phyloP scores from a whole-genome alignment of 2,888 invertebrate genomes.

The Perdita meconis region DNA sequence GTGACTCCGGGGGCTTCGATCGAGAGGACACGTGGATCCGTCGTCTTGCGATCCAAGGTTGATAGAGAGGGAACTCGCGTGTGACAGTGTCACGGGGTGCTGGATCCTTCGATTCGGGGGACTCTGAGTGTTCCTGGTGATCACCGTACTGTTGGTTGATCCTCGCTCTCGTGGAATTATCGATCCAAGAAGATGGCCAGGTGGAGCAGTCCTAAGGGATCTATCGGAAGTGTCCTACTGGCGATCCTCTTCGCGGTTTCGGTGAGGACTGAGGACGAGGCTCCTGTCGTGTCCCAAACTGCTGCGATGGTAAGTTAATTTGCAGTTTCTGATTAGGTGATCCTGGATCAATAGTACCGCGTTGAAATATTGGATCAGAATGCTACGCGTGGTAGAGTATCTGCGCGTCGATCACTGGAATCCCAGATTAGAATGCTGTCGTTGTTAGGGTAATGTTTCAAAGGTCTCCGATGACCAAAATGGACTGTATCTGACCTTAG shows the following conservation, averaged over 20 bases:
- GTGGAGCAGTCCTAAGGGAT: slow-evolving; percentile 24
- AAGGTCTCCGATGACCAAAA: too few relatives aligned
- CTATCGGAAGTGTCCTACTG: slow-evolving; percentile 44
- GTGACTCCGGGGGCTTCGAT: slow-evolving; percentile 31
- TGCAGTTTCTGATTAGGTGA: slow-evolving; percentile 2
- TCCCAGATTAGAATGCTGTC: too few relatives aligned
- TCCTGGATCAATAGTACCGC: too few relatives aligned
- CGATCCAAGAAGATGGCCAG: slow-evolving; percentile 52
- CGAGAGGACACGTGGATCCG: slow-evolving; percentile 37
- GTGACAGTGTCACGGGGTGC: slow-evolving; percentile 54
- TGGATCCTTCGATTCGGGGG: not conserved
- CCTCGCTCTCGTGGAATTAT: not conserved
- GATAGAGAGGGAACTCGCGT: slow-evolving; percentile 45
- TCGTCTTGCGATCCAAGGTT: slow-evolving; percentile 45
- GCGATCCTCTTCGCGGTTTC: slow-evolving; percentile 52
- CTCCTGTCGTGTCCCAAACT: slow-evolving; percentile 70
- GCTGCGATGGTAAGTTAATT: slow-evolving; percentile 78
- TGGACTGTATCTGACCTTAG: too few relatives aligned
- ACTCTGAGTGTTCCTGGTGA: slow-evolving; percentile 10
- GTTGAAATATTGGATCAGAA: too few relatives aligned
- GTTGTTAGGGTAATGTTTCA: too few relatives aligned
- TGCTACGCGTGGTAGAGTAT: too few relatives aligned
- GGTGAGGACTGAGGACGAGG: slow-evolving; percentile 59
- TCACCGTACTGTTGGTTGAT: slow-evolving; percentile 5
- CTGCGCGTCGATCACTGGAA: too few relatives aligned